phyloP scores from a whole-genome alignment of 2,113 vertebrate species.

The Mirza zaza region DNA sequence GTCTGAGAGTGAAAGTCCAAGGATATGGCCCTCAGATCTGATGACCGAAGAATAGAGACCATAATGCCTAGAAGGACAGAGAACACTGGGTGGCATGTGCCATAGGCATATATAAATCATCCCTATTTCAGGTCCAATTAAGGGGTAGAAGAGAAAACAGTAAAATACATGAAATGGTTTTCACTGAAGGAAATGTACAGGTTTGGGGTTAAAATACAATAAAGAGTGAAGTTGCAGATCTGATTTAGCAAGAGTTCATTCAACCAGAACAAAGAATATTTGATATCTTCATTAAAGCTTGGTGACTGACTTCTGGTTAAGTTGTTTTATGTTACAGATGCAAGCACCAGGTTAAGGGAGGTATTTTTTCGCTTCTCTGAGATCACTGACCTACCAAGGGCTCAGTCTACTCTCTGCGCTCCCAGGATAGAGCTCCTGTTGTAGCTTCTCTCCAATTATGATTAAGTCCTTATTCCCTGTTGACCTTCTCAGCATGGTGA shows the following conservation, averaged over 20 bases:
- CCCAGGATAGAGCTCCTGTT: no score
- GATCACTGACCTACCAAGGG: background rate
- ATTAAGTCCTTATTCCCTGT: no score
- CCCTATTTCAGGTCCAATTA: background rate
- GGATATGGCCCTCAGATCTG: background rate
- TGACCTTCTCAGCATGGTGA: no score
- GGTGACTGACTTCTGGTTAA: background rate
- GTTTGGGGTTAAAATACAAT: background rate
- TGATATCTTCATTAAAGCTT: background rate
- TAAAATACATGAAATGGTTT: background rate
- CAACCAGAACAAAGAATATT: background rate
- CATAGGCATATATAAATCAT: background rate
- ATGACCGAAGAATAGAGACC: background rate
- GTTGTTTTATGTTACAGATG: background rate
- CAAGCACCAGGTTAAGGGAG: background rate
- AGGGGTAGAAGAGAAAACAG: background rate
- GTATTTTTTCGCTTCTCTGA: background rate
- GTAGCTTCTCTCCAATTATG: no score
- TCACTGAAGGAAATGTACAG: background rate
- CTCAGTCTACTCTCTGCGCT: background rate
- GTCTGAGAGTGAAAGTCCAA: background rate
- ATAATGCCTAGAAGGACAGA: background rate
- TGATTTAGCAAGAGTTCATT: background rate
- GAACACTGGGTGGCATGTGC: no score
- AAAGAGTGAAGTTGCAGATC: background rate